Percentiles rank a stretch among this genome's conserved stretches.
These are phyloP conservation scores for Xanthorhoe spadicearia DNA, from an alignment of 2,888 invertebrate genomes.

Conservation along the genomic window DNA sequence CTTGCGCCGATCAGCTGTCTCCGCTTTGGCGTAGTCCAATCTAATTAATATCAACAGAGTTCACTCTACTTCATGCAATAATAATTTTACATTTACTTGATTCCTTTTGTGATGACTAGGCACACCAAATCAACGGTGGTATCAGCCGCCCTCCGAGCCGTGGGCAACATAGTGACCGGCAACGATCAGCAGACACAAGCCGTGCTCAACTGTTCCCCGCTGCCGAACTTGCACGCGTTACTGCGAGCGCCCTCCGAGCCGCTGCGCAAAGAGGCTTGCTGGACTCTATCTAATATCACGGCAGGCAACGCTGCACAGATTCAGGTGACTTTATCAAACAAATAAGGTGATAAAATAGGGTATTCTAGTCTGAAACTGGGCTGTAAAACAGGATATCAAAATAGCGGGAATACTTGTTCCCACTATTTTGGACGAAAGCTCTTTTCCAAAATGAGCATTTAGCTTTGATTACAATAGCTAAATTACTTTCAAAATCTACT, in stretches of 20 bases:
- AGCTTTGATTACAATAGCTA: no score
- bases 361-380: no score
- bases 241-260: slow-evolving; percentile 92
- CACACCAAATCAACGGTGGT: slow-evolving; percentile 93
- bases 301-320: slow-evolving; percentile 98
- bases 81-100: no score
- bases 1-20: no score
- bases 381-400: no score
- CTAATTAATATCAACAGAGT: no score
- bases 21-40: no score
- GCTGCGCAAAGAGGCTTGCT: slow-evolving; percentile 97
- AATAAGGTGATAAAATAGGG: not conserved
- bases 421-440: no score
- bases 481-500: no score
- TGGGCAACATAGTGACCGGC: slow-evolving; percentile 98
- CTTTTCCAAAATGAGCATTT: no score
- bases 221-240: slow-evolving; percentile 89
- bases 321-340: slow-evolving; percentile 83
- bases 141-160: slow-evolving; percentile 97
- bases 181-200: slow-evolving; percentile 98
- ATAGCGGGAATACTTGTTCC: no score
- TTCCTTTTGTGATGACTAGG: slow-evolving; percentile 77
- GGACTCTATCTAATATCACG: slow-evolving; percentile 98
- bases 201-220: slow-evolving; percentile 94
- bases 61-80: no score